Evolutionary conservation across 2,113 vertebrate species (phyloP), one percentile per base, ranked within the genome.

Genomic region (Clinocottus analis): DNA sequence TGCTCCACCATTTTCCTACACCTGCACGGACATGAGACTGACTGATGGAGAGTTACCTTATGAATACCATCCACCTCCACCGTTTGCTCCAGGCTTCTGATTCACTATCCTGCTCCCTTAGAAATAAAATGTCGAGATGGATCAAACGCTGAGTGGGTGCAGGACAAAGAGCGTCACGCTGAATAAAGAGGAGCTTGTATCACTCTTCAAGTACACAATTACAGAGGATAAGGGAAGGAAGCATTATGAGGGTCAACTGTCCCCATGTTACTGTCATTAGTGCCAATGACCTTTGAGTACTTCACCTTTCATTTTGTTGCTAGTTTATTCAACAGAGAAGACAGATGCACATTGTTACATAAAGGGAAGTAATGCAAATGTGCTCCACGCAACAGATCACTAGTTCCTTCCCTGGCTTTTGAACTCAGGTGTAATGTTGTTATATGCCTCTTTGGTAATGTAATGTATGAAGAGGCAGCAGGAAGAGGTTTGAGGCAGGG

Each of bases 41-140:
- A 39, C 31, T 13, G 25, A 74, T 5, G 37, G 13, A 17, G 5
- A 3, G 9, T 62, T 93, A 53, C 95, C 94, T 0, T 76, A 85
- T 8, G 95, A 96, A 68, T 96, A 96, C 77, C 70, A 2, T 17
- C 62, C 23, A 0, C 95, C 95, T 0, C 95, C 95, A 4, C 95
- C 95, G 11, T 96, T 96, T 19, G 94, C 95, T 35, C 95, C 96
- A 1, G 95, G 95, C 2, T 94, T 92, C 87, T 92, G 71, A 85
- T 12, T 43, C 25, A 60, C 16, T 16, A 7, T n/a, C n/a, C 31
- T 17, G 9, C 19, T 8, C 4, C 43, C 2, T 16, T 19, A 29
- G 13, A 47, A 60, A 67, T 45, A 53, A 3, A 47, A 17, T 29
- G n/a, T 14, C 11, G 5, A 56, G n/a, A 16, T 33, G 27, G 17